phyloP scores from a whole-genome alignment of 2,797 vertebrate genomes.

The Microctenopoma lineatum region DNA sequence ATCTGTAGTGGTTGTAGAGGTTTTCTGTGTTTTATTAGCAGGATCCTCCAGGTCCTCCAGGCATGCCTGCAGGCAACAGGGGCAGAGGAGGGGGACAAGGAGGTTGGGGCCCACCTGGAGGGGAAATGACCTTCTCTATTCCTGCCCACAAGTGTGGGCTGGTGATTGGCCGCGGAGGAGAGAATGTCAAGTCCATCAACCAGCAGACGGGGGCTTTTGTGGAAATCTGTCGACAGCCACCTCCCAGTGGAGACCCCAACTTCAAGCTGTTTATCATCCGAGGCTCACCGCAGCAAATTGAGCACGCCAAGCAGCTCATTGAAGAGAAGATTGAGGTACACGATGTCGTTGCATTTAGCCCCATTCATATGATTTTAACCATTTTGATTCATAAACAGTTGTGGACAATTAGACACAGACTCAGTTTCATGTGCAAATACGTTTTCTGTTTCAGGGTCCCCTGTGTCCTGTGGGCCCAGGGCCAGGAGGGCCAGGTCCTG shows the following conservation, averaged over 20 bases:
- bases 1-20: too few relatives aligned
- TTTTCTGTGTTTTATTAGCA: slow-evolving; percentile 43
- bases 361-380: not conserved
- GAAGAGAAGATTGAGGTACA: slow-evolving; percentile 92
- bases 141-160: slow-evolving; percentile 92
- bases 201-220: slow-evolving; percentile 93
- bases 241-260: slow-evolving; percentile 91
- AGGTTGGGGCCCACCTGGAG: slow-evolving; percentile 88
- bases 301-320: slow-evolving; percentile 93
- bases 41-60: slow-evolving; percentile 86
- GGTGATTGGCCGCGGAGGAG: slow-evolving; percentile 90
- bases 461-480: slow-evolving; percentile 88
- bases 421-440: not conserved
- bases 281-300: slow-evolving; percentile 90
- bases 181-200: slow-evolving; percentile 93
- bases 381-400: not conserved
- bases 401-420: not conserved
- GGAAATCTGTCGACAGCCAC: slow-evolving; percentile 91
- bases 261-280: slow-evolving; percentile 92
- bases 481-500: slow-evolving; percentile 80
- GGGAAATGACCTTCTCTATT: slow-evolving; percentile 92
- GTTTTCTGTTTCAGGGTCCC: slow-evolving; percentile 80
- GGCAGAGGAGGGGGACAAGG: slow-evolving; percentile 83
- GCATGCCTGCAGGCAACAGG: slow-evolving; percentile 81
- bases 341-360: not conserved